Percentiles rank a stretch among this genome's conserved stretches.
Conservation (phyloP, 2,888 invertebrate genomes). For the Crematogaster levior region DNA sequence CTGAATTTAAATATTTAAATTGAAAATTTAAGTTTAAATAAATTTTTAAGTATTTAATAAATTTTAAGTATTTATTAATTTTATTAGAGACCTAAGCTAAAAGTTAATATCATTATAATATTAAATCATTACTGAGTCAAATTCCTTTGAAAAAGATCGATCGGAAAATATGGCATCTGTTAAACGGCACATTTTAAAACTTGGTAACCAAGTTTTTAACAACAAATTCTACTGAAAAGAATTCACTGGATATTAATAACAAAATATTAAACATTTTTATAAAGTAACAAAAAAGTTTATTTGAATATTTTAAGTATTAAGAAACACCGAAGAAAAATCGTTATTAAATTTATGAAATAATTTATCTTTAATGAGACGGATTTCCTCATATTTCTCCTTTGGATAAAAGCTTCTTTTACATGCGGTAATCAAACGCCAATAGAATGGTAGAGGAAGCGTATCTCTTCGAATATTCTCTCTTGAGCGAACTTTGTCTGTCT, state of each 20-base stretch:
- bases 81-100: not conserved
- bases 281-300: not conserved
- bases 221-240: not conserved
- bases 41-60: too few species aligned
- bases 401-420: not conserved
- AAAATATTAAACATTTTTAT: not conserved
- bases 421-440: not conserved
- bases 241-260: not conserved
- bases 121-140: not conserved
- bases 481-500: conserved; percentile 48
- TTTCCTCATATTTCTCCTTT: not conserved
- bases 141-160: not conserved
- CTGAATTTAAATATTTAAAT: not conserved
- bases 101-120: not conserved
- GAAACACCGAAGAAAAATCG: not conserved
- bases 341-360: conserved; percentile 8
- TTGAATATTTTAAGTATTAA: not conserved
- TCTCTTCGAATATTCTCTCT: conserved; percentile 32
- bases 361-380: not conserved
- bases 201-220: not conserved
- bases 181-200: not conserved
- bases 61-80: not conserved
- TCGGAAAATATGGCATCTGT: not conserved
- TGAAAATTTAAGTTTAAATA: too few species aligned
- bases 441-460: conserved; percentile 26